Conservation (phyloP, 2,113 vertebrate species). For the Gracilinanus agilis region DNA sequence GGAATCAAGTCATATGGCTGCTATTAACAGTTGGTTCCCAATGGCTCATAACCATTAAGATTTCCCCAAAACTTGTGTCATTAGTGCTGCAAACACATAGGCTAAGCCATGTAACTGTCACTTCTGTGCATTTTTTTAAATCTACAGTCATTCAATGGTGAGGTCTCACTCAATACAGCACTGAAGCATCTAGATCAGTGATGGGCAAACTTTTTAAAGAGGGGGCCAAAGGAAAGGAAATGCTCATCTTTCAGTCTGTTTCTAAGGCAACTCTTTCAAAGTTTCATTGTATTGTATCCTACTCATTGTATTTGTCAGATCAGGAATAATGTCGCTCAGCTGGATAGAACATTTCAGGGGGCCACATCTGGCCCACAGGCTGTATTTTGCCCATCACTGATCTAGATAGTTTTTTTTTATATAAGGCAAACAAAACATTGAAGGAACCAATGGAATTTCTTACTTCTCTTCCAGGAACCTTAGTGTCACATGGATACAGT, state of each 20-base stretch:
- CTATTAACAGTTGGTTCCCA: background rate
- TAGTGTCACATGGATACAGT: slow-evolving; percentile 19
- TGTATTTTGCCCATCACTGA: too few species aligned
- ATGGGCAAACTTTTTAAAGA: too few species aligned
- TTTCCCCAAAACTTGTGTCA: background rate
- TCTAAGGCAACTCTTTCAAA: too few species aligned
- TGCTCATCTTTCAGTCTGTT: too few species aligned
- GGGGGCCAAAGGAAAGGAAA: too few species aligned
- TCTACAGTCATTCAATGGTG: background rate
- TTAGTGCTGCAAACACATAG: background rate
- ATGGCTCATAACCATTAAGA: background rate
- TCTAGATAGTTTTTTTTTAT: too few species aligned
- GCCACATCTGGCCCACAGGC: too few species aligned
- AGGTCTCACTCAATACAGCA: slow-evolving; percentile 12
- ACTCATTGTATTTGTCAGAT: too few species aligned
- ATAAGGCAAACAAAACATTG: background rate
- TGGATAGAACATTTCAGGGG: too few species aligned
- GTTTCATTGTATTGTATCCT: too few species aligned
- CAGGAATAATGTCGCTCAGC: too few species aligned
- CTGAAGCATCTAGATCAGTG: background rate
- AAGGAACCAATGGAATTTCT: slow-evolving; percentile 6
- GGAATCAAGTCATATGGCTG: background rate
- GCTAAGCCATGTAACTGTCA: background rate
- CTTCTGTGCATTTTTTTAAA: background rate
- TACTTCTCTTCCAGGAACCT: slow-evolving; percentile 3